A percentile compares a stretch with the other conserved stretches of the same genome.
Evolutionary conservation across 2,888 invertebrate species (phyloP).

Genomic region (Empis stercorea): DNA sequence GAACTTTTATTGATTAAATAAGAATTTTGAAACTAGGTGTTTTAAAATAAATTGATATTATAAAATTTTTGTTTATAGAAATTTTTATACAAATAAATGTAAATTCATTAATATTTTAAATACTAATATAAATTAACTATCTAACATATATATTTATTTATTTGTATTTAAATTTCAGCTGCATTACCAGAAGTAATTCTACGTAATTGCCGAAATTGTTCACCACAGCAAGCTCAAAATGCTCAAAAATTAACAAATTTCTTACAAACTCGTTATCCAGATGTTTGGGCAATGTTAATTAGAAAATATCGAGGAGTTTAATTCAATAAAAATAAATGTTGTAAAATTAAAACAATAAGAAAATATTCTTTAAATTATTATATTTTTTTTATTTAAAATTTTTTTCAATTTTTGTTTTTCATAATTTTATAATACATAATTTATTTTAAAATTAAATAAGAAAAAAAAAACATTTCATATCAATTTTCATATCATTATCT

Average conservation of each 20-base stretch:
- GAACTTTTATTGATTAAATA: too few relatives aligned
- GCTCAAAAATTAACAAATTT: slow-evolving; percentile 40
- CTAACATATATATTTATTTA: not conserved
- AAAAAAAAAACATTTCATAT: too few relatives aligned
- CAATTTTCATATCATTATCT: too few relatives aligned
- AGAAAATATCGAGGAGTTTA: slow-evolving; percentile 33
- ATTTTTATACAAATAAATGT: too few relatives aligned
- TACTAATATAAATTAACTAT: not conserved
- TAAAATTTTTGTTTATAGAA: too few relatives aligned
- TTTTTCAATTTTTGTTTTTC: too few relatives aligned
- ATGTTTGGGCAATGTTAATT: slow-evolving; percentile 39
- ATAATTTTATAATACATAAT: too few relatives aligned
- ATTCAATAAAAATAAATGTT: not conserved
- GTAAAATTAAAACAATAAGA: not conserved
- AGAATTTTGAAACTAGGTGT: too few relatives aligned
- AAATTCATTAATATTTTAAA: not conserved
- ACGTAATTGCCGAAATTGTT: slow-evolving; percentile 41
- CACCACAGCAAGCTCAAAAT: slow-evolving; percentile 37
- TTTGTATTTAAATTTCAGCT: slow-evolving; percentile 16
- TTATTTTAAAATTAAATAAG: too few relatives aligned
- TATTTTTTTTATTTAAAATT: too few relatives aligned
- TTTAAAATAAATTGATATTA: too few relatives aligned
- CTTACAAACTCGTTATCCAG: slow-evolving; percentile 41
- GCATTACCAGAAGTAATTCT: slow-evolving; percentile 44
- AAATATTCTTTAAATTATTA: not conserved